A percentile compares a stretch with the other conserved stretches of the same genome.
Evolutionary conservation across 2,888 invertebrate species (phyloP).

Genomic region (Dorcus parallelipipedus): DNA sequence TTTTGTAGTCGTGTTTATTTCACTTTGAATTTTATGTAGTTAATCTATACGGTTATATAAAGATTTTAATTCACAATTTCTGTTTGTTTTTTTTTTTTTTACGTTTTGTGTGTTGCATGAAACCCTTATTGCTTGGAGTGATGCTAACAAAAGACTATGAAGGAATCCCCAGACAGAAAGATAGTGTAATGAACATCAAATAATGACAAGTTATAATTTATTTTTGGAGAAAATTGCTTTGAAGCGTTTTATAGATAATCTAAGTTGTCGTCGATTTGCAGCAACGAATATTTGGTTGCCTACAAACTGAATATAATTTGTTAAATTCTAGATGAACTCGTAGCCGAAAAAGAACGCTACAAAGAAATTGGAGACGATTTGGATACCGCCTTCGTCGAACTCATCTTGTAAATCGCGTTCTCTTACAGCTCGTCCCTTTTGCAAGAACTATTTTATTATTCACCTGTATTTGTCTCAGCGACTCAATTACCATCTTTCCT

Average conservation of each 20-base stretch:
- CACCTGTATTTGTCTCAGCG: constrained; percentile 20
- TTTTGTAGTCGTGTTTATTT: constrained; percentile 1
- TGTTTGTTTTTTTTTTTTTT: constrained; percentile 36
- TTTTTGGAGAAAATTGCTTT: background rate
- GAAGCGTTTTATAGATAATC: background rate
- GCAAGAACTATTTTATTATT: constrained; percentile 12
- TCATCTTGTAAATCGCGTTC: constrained; percentile 58
- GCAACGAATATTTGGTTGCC: background rate
- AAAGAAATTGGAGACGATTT: constrained; percentile 99
- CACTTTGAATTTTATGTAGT: constrained; percentile 44
- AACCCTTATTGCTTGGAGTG: background rate
- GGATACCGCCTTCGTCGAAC: constrained; percentile 97
- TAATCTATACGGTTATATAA: constrained; percentile 38
- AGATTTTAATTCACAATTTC: constrained; percentile 38
- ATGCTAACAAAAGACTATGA: background rate
- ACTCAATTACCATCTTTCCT: constrained; percentile 19
- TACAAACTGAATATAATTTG: background rate
- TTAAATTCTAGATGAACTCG: constrained; percentile 78
- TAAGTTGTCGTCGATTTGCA: background rate
- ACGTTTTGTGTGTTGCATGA: background rate
- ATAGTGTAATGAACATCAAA: background rate
- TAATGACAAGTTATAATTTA: background rate
- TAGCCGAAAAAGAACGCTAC: constrained; percentile 98
- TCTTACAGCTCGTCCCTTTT: constrained; percentile 5
- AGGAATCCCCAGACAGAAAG: background rate